phyloP scores from a whole-genome alignment of 2,888 invertebrate species.

The Phortica magna region DNA sequence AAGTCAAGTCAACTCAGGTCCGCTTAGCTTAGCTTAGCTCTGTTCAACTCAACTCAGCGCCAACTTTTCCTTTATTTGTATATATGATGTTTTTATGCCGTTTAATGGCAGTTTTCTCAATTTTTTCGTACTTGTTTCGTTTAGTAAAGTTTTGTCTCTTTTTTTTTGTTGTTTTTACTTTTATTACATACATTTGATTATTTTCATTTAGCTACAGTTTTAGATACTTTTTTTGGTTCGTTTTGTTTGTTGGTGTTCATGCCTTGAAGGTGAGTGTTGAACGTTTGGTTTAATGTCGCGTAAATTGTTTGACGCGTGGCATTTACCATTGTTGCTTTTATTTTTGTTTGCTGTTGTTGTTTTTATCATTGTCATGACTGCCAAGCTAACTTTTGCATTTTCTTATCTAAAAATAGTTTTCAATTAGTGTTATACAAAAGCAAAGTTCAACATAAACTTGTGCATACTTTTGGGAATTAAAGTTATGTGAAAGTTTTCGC shows the following conservation, averaged over 20 bases:
- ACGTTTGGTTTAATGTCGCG: conserved; percentile 68
- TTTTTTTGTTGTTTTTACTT: conserved; percentile 21
- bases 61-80: not conserved
- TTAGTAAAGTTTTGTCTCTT: conserved; percentile 6
- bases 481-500: conserved; percentile 50
- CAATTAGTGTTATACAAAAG: conserved; percentile 62
- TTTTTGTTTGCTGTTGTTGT: not conserved
- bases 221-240: not conserved
- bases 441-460: conserved; percentile 1
- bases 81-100: conserved; percentile 28
- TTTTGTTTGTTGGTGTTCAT: not conserved
- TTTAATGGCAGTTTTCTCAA: conserved; percentile 29
- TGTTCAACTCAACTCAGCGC: conserved; percentile 4
- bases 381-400: conserved; percentile 14
- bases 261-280: not conserved
- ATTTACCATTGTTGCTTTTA: not conserved
- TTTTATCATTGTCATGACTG: not conserved
- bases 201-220: conserved; percentile 26
- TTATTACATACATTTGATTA: conserved; percentile 14
- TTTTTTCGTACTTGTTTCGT: conserved; percentile 26
- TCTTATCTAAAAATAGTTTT: conserved; percentile 64
- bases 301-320: conserved; percentile 58
- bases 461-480: conserved; percentile 53
- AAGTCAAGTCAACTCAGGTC: not conserved
- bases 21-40: not conserved